These are phyloP conservation scores for Philaethria dido DNA, from an alignment of 2,888 invertebrate species.

Conservation along the genomic window DNA sequence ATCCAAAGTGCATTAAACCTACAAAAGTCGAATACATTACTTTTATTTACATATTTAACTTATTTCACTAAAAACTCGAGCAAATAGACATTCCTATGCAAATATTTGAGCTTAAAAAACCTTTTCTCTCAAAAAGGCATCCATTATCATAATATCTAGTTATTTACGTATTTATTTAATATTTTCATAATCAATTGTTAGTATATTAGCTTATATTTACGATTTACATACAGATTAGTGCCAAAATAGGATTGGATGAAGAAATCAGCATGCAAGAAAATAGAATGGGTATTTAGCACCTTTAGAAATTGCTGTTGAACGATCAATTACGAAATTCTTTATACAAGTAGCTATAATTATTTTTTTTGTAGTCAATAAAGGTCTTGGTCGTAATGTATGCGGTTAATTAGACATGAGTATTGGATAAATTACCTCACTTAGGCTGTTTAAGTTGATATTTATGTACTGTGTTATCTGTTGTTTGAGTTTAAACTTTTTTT, in stretches of 20 bases:
- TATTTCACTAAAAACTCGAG: not conserved
- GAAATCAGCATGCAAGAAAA: constrained; percentile 27
- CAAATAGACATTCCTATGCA: not conserved
- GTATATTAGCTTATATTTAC: not conserved
- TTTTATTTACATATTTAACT: too few species aligned
- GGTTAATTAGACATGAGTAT: constrained; percentile 4
- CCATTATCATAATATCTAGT: not conserved
- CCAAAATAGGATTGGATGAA: constrained; percentile 16
- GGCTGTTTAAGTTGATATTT: not conserved
- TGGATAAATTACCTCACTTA: not conserved
- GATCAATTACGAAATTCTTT: constrained; percentile 28
- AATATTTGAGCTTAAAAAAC: not conserved
- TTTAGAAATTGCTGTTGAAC: constrained; percentile 25
- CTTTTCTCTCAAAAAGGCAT: not conserved
- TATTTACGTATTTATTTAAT: not conserved
- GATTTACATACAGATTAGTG: not conserved
- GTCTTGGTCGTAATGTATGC: constrained; percentile 11
- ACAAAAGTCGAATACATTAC: too few species aligned
- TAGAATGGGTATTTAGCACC: constrained; percentile 35
- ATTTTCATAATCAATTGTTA: not conserved
- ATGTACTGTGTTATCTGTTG: not conserved
- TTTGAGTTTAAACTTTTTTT: not conserved
- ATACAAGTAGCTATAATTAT: constrained; percentile 2
- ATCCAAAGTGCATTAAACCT: too few species aligned
- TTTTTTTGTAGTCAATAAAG: constrained; percentile 20